Conservation (phyloP, 2,797 vertebrate species). For the Streptopelia turtur region DNA sequence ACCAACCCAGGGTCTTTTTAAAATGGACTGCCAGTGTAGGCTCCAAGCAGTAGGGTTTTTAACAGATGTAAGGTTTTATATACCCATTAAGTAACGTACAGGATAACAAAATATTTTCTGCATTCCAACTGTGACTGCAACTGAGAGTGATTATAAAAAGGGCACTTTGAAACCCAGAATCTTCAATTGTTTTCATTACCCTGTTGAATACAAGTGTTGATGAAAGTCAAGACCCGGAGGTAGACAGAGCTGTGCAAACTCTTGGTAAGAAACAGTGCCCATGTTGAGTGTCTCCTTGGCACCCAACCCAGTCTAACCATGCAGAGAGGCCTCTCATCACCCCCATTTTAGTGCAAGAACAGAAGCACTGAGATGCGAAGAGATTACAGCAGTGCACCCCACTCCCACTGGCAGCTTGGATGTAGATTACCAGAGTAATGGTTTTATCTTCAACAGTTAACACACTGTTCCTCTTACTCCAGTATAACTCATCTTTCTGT, state of each 20-base stretch:
- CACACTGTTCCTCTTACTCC: neutral
- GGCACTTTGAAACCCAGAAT: neutral
- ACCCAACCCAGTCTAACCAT: neutral
- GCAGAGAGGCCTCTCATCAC: neutral
- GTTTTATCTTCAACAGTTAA: neutral
- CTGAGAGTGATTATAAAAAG: neutral
- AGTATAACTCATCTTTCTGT: neutral
- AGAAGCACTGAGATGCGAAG: neutral
- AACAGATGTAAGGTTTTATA: neutral
- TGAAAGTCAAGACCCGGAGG: neutral
- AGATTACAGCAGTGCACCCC: neutral
- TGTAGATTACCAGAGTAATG: neutral
- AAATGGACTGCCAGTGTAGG: neutral
- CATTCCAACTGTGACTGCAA: neutral
- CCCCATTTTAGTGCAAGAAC: neutral
- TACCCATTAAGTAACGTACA: neutral
- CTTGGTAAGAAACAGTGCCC: neutral
- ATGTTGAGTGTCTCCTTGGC: neutral
- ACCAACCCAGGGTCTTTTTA: neutral
- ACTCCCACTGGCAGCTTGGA: neutral
- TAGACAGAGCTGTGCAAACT: neutral
- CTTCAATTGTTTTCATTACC: neutral
- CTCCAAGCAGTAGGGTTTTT: neutral
- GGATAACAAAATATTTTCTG: neutral
- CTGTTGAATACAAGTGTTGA: neutral